Conservation (phyloP, 92 coral and sea anemone genomes). For the Isaurus tuberculatus region DNA sequence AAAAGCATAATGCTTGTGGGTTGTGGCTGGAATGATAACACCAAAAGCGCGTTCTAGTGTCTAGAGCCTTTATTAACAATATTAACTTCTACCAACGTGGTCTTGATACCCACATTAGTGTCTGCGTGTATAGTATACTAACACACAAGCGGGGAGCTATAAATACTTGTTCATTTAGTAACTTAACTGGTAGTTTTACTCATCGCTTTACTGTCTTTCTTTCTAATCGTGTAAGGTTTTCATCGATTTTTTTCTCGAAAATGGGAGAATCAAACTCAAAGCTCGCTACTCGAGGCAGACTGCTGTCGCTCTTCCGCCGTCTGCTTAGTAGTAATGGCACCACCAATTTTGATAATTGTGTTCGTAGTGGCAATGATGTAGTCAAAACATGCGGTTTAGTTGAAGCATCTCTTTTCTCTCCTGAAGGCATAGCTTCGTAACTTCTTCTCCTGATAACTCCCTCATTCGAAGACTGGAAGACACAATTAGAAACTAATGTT, state of each 20-base stretch:
- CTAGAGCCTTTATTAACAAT: too few species aligned
- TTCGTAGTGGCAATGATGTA: not conserved
- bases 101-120: too few species aligned
- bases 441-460: not conserved
- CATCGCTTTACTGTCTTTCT: not conserved
- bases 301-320: constrained; percentile 24
- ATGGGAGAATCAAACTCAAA: constrained; percentile 40
- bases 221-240: constrained; percentile 34
- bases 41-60: too few species aligned
- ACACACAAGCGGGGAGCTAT: too few species aligned
- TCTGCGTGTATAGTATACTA: too few species aligned
- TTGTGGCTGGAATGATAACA: too few species aligned
- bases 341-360: not conserved
- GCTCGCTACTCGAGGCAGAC: not conserved
- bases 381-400: not conserved
- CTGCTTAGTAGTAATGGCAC: constrained; percentile 21
- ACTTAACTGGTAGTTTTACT: not conserved
- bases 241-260: constrained; percentile 2
- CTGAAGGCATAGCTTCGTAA: not conserved
- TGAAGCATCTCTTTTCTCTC: not conserved
- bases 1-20: too few species aligned
- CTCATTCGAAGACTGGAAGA: not conserved
- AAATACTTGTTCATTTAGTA: not conserved
- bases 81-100: too few species aligned
- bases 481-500: not conserved